These are phyloP conservation scores for Neostethus bicornis DNA, from an alignment of 2,797 vertebrate species.

Conservation along the genomic window DNA sequence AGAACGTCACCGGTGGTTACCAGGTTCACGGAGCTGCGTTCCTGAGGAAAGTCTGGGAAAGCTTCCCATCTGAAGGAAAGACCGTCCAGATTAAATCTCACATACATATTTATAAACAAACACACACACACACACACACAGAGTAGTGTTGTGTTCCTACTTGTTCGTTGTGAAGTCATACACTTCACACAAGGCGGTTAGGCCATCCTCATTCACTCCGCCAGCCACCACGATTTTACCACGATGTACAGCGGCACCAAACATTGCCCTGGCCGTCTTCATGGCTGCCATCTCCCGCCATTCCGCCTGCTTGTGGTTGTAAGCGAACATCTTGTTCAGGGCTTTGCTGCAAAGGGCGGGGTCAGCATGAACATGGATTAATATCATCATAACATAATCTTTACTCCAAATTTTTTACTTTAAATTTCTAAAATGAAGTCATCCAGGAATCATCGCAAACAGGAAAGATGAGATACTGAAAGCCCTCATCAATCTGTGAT, in stretches of 20 bases:
- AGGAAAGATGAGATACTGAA: no score
- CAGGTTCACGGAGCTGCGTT: constrained; percentile 95
- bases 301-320: constrained; percentile 96
- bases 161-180: constrained; percentile 92
- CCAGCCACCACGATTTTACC: constrained; percentile 89
- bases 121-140: no score
- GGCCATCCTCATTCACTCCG: constrained; percentile 95
- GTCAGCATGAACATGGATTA: no score
- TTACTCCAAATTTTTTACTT: no score
- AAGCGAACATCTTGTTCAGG: constrained; percentile 91
- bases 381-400: no score
- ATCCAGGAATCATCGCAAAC: no score
- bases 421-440: no score
- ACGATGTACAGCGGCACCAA: constrained; percentile 88
- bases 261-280: constrained; percentile 95
- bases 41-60: constrained; percentile 94
- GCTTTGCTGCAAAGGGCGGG: no score
- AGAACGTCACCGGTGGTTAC: constrained; percentile 84
- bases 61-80: constrained; percentile 92
- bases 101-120: no score
- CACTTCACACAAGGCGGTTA: constrained; percentile 86
- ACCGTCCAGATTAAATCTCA: no score
- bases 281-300: constrained; percentile 95
- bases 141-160: constrained; percentile 79
- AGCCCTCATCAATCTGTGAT: no score